Evolutionary conservation across 2,797 vertebrate genomes (phyloP).

Genomic region (Pipistrellus pipistrellus): DNA sequence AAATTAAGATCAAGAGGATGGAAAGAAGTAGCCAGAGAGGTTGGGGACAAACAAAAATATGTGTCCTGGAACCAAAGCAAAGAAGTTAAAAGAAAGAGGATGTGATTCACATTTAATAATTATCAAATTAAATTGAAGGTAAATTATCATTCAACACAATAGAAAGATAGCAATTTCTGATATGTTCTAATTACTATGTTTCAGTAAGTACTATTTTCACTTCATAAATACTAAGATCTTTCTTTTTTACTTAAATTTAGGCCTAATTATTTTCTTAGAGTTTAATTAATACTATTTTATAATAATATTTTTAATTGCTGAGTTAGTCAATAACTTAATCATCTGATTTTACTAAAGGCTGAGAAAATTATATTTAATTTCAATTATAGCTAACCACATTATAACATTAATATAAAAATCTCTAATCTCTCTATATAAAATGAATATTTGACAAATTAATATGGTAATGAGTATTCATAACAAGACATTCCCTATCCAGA

Average conservation of each 20-base stretch:
- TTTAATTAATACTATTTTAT: conserved; percentile 15
- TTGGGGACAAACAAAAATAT: neutral
- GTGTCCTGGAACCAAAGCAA: neutral
- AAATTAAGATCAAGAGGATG: neutral
- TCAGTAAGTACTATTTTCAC: conserved; percentile 1
- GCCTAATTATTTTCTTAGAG: conserved; percentile 21
- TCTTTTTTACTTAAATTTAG: neutral
- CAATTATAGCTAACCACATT: conserved; percentile 39
- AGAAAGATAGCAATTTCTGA: neutral
- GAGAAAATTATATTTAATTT: conserved; percentile 62
- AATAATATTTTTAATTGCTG: neutral
- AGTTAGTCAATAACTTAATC: conserved; percentile 51
- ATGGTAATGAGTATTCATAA: conserved; percentile 60
- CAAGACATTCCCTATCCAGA: conserved; percentile 12
- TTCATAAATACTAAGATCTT: conserved; percentile 10
- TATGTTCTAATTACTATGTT: neutral
- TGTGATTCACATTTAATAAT: neutral
- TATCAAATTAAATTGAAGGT: neutral
- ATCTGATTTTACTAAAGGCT: conserved; percentile 50
- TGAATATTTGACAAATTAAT: conserved; percentile 53
- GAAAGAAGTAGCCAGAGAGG: neutral
- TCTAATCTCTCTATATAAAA: conserved; percentile 62
- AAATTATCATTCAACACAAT: conserved; percentile 35
- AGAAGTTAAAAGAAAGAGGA: neutral
- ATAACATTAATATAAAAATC: conserved; percentile 48